Conservation (phyloP, 1,140 invertebrate genomes). For the Ganaspis sp. region DNA sequence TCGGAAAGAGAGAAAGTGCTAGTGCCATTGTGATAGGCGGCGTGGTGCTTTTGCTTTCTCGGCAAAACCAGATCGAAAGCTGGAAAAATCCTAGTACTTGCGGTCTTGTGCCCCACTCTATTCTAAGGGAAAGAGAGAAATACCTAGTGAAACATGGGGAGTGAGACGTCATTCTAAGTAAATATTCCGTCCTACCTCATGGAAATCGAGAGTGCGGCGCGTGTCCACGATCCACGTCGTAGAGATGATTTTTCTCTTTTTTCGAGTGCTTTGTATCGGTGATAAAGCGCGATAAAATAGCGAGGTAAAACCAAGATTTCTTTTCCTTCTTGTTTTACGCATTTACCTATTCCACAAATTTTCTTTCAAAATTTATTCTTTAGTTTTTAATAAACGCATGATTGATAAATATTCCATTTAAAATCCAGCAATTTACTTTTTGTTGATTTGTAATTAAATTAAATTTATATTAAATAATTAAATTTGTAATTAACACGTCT, state of each 20-base stretch:
- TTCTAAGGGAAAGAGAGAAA: slow-evolving; percentile 48
- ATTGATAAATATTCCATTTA: too few relatives aligned
- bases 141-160: slow-evolving; percentile 60
- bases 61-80: not conserved
- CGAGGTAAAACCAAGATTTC: not conserved
- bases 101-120: slow-evolving; percentile 38
- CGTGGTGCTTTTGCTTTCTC: slow-evolving; percentile 36
- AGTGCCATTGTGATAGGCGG: slow-evolving; percentile 50
- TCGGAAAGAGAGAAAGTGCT: slow-evolving; percentile 20
- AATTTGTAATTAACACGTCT: too few relatives aligned
- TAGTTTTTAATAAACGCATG: too few relatives aligned
- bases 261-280: slow-evolving; percentile 4
- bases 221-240: slow-evolving; percentile 20
- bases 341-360: not conserved
- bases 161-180: slow-evolving; percentile 65
- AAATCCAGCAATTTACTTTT: too few relatives aligned
- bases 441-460: too few relatives aligned
- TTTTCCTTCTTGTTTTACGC: not conserved
- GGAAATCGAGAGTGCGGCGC: slow-evolving; percentile 30
- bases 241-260: slow-evolving; percentile 27
- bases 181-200: slow-evolving; percentile 45
- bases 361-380: not conserved
- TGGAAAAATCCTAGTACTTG: not conserved
- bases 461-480: too few relatives aligned
- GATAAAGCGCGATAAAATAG: slow-evolving; percentile 6